Evolutionary conservation across 2,888 invertebrate genomes (phyloP), one percentile per base, ranked within the genome.

Genomic region (Zele albiditarsus): DNA sequence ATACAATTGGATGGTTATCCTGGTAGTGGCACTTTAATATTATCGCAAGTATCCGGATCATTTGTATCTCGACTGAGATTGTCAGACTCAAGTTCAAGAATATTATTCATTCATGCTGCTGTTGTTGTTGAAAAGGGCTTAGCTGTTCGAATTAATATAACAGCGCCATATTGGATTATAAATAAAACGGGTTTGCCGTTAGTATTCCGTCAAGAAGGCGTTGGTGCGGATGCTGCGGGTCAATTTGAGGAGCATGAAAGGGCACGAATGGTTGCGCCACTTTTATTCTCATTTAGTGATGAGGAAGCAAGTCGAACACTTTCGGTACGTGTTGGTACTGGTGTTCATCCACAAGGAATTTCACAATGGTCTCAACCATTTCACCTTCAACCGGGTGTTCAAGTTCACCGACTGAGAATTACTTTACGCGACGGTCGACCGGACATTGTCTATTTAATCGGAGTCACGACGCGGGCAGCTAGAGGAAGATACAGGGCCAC

Each of bases 101-200:
- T 95, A 74, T 91, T 98, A 14, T 93, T 95, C 82, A 91, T 98
- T 27, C 92, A 93, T 74, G 94, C 95, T 0, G 91, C 93, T 38
- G 93, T 94, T 65, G 89, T 90, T 38, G 90, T 91, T 0, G 90
- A 91, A 53, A 91, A 91, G 82, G 94, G 93, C 20, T 92, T 91
- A n/a, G 93, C 92, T 8, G 89, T 94, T 76, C 91, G 85, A 27
- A 91, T 97, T 82, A 93, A 93, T 25, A 91, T 98, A 31, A 94
- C 94, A 67, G 95, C 96, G 2, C 95, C 96, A 2, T 98, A 95
- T 90, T 99, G 98, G 98, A 93, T 99, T 80, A 94, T 99, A 76
- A 99, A 99, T 91, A 96, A 96, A 89, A 96, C 98, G 6, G 98
- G 98, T 0, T 91, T 99, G 77, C 98, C 99, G n/a, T 90, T 99